Conservation (phyloP, 2,797 vertebrate species). For the Stomatorhinus walkeri region DNA sequence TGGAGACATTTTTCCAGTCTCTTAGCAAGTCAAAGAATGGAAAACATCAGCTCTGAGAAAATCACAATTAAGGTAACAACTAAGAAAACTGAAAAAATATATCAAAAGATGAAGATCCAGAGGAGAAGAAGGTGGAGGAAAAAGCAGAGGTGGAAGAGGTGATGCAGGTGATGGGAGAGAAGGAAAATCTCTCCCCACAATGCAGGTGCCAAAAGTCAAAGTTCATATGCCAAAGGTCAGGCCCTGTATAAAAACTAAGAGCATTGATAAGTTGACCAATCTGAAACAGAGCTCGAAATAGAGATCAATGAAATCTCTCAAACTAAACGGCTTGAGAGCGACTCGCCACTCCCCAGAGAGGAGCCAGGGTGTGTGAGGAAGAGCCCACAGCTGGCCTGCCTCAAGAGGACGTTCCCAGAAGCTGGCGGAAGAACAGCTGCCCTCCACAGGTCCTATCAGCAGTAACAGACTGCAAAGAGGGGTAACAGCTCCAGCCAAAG, state of each 20-base stretch:
- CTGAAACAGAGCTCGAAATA: neutral
- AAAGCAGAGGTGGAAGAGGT: neutral
- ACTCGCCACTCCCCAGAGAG: neutral
- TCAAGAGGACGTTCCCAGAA: neutral
- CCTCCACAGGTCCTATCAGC: neutral
- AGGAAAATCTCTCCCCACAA: neutral
- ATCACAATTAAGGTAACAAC: neutral
- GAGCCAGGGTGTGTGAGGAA: neutral
- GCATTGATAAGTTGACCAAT: neutral
- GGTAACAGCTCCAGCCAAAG: neutral
- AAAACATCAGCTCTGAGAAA: neutral
- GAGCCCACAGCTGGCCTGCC: neutral
- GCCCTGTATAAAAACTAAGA: neutral
- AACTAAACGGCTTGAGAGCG: neutral
- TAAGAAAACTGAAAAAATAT: neutral
- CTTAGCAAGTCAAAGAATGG: neutral
- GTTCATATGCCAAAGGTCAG: neutral
- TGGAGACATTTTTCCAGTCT: neutral
- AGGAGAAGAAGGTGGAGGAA: neutral
- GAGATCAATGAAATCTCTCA: neutral
- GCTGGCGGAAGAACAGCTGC: neutral
- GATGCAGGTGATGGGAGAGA: neutral
- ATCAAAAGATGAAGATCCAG: neutral
- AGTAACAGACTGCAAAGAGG: neutral
- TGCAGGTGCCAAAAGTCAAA: neutral